Conservation (phyloP, 1,140 invertebrate genomes). For the Bombus sibiricus region DNA sequence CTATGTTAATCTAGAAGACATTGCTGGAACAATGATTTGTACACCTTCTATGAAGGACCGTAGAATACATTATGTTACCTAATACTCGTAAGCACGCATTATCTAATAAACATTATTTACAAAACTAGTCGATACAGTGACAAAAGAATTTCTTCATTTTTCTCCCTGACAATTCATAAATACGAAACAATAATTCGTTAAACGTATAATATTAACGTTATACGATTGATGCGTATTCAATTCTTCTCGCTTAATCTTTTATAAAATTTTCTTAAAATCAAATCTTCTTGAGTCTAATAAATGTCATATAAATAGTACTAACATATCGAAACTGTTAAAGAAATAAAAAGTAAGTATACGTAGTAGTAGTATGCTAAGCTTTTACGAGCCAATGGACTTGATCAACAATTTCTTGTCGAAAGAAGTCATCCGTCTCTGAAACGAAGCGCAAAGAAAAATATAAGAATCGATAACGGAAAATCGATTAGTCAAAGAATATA, state of each 20-base stretch:
- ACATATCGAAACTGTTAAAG: no score
- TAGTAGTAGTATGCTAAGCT: not conserved
- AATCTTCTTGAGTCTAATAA: not conserved
- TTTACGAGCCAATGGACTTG: constrained; percentile 14
- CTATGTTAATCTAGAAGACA: constrained; percentile 80
- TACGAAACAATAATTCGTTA: constrained; percentile 9
- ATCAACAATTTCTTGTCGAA: constrained; percentile 6
- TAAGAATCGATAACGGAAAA: constrained; percentile 2
- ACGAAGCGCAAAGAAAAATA: not conserved
- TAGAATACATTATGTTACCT: constrained; percentile 81
- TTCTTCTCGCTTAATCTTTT: not conserved
- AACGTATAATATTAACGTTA: no score
- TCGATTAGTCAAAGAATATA: not conserved
- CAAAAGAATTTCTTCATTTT: not conserved
- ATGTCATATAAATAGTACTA: not conserved
- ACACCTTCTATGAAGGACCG: constrained; percentile 81
- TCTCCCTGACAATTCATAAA: not conserved
- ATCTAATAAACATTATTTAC: constrained; percentile 82
- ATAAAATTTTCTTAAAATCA: no score
- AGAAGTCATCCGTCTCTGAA: not conserved
- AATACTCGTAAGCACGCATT: constrained; percentile 80
- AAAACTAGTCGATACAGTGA: constrained; percentile 65
- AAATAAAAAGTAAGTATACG: not conserved
- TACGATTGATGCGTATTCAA: not conserved
- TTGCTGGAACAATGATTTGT: constrained; percentile 82